phyloP scores from a whole-genome alignment of 2,888 invertebrate species.

The Leptopilina syphax region DNA sequence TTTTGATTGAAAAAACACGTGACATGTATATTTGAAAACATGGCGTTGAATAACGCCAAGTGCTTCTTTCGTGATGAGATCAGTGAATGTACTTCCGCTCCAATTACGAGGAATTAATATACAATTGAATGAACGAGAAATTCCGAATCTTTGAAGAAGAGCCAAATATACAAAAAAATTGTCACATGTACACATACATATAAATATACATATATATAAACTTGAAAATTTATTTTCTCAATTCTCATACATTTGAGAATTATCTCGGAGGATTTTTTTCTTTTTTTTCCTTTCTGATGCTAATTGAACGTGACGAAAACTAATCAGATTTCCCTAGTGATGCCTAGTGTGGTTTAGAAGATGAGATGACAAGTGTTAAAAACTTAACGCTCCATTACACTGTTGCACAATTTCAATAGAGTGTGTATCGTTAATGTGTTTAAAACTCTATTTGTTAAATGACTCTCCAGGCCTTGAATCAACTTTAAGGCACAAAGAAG shows the following conservation, averaged over 20 bases:
- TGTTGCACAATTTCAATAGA: conserved; percentile 22
- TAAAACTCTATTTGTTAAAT: background rate
- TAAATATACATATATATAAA: background rate
- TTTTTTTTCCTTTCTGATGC: background rate
- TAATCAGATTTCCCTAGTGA: conserved; percentile 23
- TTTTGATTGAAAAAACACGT: conserved; percentile 20
- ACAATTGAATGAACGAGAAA: conserved; percentile 25
- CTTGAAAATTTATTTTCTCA: background rate
- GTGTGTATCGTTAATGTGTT: conserved; percentile 8
- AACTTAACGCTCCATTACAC: conserved; percentile 30
- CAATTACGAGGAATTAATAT: conserved; percentile 35
- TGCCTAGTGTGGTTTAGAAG: background rate
- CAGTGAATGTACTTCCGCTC: conserved; percentile 40
- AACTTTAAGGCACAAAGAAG: too few relatives aligned
- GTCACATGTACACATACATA: background rate
- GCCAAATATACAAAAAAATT: background rate
- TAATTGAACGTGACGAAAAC: conserved; percentile 40
- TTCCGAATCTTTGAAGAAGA: conserved; percentile 19
- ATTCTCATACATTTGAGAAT: conserved; percentile 1
- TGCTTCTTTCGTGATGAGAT: conserved; percentile 37
- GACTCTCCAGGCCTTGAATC: too few relatives aligned
- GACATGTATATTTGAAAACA: conserved; percentile 36
- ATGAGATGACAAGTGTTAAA: conserved; percentile 28
- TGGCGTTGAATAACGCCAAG: conserved; percentile 25
- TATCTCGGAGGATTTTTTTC: too few relatives aligned